Evolutionary conservation across 2,113 vertebrate species (phyloP).

Genomic region (Cervus canadensis): DNA sequence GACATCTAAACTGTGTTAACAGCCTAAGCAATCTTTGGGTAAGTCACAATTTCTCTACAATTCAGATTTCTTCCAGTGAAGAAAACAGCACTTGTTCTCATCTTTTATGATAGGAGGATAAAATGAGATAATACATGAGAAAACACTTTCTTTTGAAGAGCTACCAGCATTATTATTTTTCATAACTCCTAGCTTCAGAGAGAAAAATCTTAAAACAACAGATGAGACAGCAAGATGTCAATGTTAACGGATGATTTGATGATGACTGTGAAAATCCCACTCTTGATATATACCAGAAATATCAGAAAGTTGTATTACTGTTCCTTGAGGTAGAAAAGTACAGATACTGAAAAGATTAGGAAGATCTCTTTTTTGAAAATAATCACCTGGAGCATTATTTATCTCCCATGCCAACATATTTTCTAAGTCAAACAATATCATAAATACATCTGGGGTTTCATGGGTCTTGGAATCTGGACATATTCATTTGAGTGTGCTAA

Average conservation of each 20-base stretch:
- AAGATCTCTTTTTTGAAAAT: conserved; percentile 13
- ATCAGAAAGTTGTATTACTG: conserved; percentile 40
- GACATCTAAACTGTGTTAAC: neutral
- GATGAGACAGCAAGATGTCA: conserved; percentile 51
- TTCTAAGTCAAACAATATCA: conserved; percentile 38
- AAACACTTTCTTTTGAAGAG: conserved; percentile 49
- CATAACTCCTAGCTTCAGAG: conserved; percentile 47
- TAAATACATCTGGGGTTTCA: neutral
- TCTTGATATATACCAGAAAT: conserved; percentile 58
- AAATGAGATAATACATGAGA: conserved; percentile 44
- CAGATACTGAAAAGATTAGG: conserved; percentile 18
- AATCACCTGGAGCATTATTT: conserved; percentile 37
- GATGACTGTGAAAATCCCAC: conserved; percentile 46
- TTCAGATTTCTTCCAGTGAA: conserved; percentile 17
- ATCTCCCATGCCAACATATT: neutral
- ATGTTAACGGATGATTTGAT: conserved; percentile 44
- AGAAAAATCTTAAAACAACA: conserved; percentile 66
- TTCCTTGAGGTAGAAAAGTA: conserved; percentile 47
- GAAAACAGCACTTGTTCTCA: conserved; percentile 7
- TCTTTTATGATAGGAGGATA: conserved; percentile 37
- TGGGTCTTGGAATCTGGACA: neutral
- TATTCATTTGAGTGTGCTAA: conserved; percentile 35
- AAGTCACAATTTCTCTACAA: conserved; percentile 8
- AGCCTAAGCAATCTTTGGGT: neutral
- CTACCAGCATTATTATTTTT: conserved; percentile 61